These are phyloP conservation scores for Amblyornis subalaris DNA, from an alignment of 2,113 vertebrate species.

Conservation along the genomic window DNA sequence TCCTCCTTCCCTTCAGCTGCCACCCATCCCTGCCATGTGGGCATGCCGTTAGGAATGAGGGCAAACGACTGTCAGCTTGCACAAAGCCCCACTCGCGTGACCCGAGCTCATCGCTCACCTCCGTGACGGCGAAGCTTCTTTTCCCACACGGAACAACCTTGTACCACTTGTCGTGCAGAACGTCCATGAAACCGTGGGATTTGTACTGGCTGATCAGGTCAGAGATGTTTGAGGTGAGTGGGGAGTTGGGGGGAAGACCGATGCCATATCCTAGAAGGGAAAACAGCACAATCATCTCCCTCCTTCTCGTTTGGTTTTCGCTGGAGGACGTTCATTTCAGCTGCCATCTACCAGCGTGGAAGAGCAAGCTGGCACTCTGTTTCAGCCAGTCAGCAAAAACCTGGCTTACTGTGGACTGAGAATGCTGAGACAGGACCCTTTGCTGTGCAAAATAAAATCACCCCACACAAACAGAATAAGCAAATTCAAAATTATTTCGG, in stretches of 20 bases:
- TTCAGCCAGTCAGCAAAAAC: not conserved
- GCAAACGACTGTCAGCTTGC: not conserved
- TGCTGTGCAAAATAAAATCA: not conserved
- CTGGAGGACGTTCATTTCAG: not conserved
- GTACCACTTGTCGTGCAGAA: slow-evolving; percentile 98
- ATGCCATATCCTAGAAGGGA: slow-evolving; percentile 89
- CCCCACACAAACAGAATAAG: not conserved
- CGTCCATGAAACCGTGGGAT: slow-evolving; percentile 97
- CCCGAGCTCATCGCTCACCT: slow-evolving; percentile 71
- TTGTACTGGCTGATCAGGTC: slow-evolving; percentile 97
- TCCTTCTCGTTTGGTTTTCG: not conserved
- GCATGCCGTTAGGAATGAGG: accelerated
- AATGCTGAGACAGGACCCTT: not conserved
- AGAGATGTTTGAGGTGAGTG: slow-evolving; percentile 92
- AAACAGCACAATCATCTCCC: not conserved
- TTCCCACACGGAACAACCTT: slow-evolving; percentile 96
- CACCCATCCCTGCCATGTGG: not conserved
- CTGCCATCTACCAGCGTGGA: accelerated
- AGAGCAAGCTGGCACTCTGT: not conserved
- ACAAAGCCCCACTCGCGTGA: not conserved
- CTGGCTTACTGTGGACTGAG: not conserved
- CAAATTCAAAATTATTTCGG: not conserved
- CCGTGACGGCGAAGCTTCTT: slow-evolving; percentile 92
- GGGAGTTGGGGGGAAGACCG: slow-evolving; percentile 94
- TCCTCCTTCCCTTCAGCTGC: not conserved